Evolutionary conservation across 2,888 invertebrate genomes (phyloP), one percentile per base, ranked within the genome.

Genomic region (Drosophila trichaetosa): DNA sequence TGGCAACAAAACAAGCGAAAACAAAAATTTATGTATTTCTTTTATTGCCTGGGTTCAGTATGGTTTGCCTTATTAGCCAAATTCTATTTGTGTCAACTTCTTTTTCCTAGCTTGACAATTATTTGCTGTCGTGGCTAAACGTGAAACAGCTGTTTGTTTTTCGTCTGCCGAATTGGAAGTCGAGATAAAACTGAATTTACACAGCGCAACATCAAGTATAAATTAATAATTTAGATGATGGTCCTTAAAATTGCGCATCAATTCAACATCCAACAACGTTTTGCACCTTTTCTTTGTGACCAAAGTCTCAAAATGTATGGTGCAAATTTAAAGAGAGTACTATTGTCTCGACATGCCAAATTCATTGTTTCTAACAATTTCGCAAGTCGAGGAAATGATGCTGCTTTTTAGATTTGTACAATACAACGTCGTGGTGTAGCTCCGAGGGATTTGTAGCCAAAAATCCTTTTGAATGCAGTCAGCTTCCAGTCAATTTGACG

Each of bases 1-100:
- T 52, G 58, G 53, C 63, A 73, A 71, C 62, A 66, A 46, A 64
- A 66, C 72, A 61, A 56, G 51, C 52, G 65, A 70, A 57, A 66
- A 67, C 63, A 63, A 76, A 80, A 65, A 42, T 38, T 54, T 29
- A 52, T 56, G 49, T 54, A 7, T 16, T 54, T 38, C 21, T 5
- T 51, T 29, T 56, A 24, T 40, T 42, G 42, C 8, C 13, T 7
- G 21, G 21, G 42, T 21, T 46, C 21, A 21, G 21, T 42, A 11
- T 1, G 24, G 6, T 13, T 53, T 21, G n/a, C 51, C 6, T 10
- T 7, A n/a, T 33, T 7, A 16, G 8, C 21, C 16, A 16, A 21
- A 21, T 4, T 21, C 7, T 13, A 21, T 21, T 46, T 13, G 21
- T 21, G 7, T 4, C 21, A 21, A 13, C 42, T 21, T 46, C 13